Base-by-base conservation (phyloP, 2,888 invertebrate species). In the Aspidapion aeneum region DNA sequence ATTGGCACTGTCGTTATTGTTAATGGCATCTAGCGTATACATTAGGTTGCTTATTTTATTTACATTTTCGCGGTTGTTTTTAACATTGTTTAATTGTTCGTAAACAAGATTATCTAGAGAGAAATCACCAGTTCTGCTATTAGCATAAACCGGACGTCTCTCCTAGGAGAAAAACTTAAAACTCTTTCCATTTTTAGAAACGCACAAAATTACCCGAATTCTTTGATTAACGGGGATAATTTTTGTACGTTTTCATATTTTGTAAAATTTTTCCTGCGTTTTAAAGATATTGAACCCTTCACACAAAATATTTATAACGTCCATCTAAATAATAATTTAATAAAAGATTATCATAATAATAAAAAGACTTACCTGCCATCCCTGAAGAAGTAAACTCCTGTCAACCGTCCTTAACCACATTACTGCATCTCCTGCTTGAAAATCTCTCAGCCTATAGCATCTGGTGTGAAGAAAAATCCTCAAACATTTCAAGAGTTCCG, bases 381-480 rank as follows among this genome's bases (percentile, higher is more conserved):
- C 99, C 82, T 99, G 98, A 74, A 98, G 85, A 69, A 99, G 87
- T 68, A 99, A 86, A 77, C 95, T 94, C 70, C 98, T 87, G 82
- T 99, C 99, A 65, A 99, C 98, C 18, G 96, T 94, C 77, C 98
- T 87, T 74, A 99, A 87, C 99, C 99, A 99, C 91, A 97, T 93
- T 76, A 98, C 96, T 60, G 97, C 95, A 80, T 98, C 97, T 3
- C 94, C 95, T 5, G 96, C 94, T 76, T 98, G 96, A 82, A 99
- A 97, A 83, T 96, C 93, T 75, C 91, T 87, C 78, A 98, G 84
- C 75, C 91, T 89, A 78, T 90, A 90, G 83, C 98, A 98, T 80
- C 92, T 91, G 74, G 89, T 85, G 81, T 93, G 93, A 75, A 98
- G 86, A 84, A 94, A 98, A 82, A 94, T 87, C 68, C 98, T 98